Evolutionary conservation across 1,140 invertebrate genomes (phyloP).

Genomic region (Drosophila santomea): DNA sequence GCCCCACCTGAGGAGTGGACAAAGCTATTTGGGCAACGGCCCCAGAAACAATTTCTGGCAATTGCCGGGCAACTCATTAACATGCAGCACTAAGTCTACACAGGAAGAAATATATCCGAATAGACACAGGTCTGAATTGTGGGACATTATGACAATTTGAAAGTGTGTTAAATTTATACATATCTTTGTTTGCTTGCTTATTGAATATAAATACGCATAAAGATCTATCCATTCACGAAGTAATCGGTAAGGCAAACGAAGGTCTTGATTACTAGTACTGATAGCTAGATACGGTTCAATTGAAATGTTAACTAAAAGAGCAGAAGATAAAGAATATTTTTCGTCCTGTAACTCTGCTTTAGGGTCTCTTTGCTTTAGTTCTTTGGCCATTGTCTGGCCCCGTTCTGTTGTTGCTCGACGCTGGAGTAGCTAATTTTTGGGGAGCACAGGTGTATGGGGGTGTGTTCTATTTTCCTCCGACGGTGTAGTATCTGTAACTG

Average conservation of each 20-base stretch:
- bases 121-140: not conserved
- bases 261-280: too few relatives aligned
- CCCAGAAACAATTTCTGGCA: conserved; percentile 68
- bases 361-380: too few relatives aligned
- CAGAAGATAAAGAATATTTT: not conserved
- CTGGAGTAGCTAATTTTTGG: conserved; percentile 47
- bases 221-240: too few relatives aligned
- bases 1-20: conserved; percentile 17
- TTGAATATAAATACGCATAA: too few relatives aligned
- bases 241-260: too few relatives aligned
- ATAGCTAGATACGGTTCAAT: too few relatives aligned
- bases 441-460: conserved; percentile 25
- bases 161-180: too few relatives aligned
- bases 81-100: conserved; percentile 49
- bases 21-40: conserved; percentile 51
- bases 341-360: not conserved
- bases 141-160: too few relatives aligned
- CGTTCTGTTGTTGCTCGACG: conserved; percentile 28
- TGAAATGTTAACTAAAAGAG: not conserved
- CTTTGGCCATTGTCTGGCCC: conserved; percentile 24
- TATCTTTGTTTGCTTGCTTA: too few relatives aligned
- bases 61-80: conserved; percentile 73
- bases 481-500: conserved; percentile 47
- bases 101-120: not conserved
- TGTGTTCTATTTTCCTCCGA: not conserved